phyloP scores from a whole-genome alignment of 2,113 vertebrate species.

The Lepus timidus region DNA sequence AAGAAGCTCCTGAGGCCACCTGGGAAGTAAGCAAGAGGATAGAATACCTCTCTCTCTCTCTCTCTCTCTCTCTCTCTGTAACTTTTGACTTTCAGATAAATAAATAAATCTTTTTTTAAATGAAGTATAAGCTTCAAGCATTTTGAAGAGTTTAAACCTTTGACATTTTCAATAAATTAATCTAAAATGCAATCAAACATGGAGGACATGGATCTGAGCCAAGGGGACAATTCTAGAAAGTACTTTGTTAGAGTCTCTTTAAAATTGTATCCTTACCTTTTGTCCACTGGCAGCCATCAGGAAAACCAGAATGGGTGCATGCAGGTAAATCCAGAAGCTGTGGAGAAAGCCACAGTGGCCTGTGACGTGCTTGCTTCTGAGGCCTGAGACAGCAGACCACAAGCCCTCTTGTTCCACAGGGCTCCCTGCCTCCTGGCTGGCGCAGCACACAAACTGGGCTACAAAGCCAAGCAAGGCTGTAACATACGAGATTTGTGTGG shows the following conservation, averaged over 20 bases:
- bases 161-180: conserved; percentile 23
- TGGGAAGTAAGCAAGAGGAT: too few species aligned
- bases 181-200: neutral
- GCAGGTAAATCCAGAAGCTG: conserved; percentile 97
- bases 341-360: conserved; percentile 98
- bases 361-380: conserved; percentile 90
- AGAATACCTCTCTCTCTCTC: too few species aligned
- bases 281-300: conserved; percentile 84
- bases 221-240: conserved; percentile 38
- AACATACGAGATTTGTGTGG: neutral
- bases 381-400: neutral
- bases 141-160: conserved; percentile 34
- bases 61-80: too few species aligned
- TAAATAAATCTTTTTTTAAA: too few species aligned
- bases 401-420: neutral
- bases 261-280: conserved; percentile 8
- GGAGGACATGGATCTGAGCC: neutral
- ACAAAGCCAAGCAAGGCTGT: neutral
- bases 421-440: neutral
- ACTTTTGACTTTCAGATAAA: too few species aligned
- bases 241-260: conserved; percentile 44
- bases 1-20: too few species aligned
- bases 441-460: neutral
- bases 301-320: conserved; percentile 94
- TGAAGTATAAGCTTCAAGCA: neutral